A percentile compares a stretch with the other conserved stretches of the same genome.
Conservation (phyloP, 2,113 vertebrate genomes). For the Gallinago undulata region DNA sequence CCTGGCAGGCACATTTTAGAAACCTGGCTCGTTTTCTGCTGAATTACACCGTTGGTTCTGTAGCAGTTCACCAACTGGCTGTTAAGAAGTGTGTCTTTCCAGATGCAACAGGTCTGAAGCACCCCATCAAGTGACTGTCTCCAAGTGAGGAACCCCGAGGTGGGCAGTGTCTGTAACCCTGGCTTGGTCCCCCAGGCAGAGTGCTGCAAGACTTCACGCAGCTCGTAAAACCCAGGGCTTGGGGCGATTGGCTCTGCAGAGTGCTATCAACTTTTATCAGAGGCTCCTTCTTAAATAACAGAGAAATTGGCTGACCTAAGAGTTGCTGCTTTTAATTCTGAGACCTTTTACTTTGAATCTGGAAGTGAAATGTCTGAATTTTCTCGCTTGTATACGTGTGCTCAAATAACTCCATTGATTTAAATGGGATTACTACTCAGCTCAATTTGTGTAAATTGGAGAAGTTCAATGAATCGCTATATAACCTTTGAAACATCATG, state of each 20-base stretch:
- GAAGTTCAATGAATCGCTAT: not conserved
- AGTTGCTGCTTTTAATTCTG: not conserved
- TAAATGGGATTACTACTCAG: not conserved
- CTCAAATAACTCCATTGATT: not conserved
- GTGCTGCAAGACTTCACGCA: not conserved
- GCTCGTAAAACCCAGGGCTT: not conserved
- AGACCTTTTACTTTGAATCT: not conserved
- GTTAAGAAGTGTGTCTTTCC: not conserved
- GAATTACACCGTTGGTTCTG: not conserved
- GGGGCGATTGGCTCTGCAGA: not conserved
- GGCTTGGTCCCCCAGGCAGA: not conserved
- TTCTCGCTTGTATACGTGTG: not conserved
- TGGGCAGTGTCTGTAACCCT: not conserved
- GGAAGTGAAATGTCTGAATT: not conserved
- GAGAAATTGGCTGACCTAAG: not conserved
- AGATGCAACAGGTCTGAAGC: not conserved
- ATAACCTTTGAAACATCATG: not conserved
- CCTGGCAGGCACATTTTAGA: constrained; percentile 56
- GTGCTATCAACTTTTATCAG: not conserved
- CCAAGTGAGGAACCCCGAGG: not conserved
- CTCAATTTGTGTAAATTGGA: not conserved
- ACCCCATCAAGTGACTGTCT: not conserved
- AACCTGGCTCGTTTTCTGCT: constrained; percentile 26
- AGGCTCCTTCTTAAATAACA: not conserved
- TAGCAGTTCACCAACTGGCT: not conserved